phyloP scores from a whole-genome alignment of 1,140 invertebrate species.

The Pissodes strobi region DNA sequence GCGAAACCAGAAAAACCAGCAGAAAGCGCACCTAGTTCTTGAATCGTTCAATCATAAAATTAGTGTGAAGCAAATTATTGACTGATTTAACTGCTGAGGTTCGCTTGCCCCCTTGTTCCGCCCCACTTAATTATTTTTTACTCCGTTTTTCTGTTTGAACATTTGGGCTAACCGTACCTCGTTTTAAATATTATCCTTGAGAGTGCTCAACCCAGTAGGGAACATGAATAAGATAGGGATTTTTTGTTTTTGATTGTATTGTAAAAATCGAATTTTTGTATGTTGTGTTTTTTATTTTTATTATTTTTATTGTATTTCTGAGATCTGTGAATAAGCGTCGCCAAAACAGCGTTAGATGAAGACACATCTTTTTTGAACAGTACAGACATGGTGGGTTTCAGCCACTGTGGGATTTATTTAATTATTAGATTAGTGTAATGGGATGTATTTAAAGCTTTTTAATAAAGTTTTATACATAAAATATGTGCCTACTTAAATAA shows the following conservation, averaged over 20 bases:
- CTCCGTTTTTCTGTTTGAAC: slow-evolving; percentile 30
- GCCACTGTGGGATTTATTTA: slow-evolving; percentile 28
- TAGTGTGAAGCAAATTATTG: slow-evolving; percentile 31
- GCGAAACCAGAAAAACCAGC: slow-evolving; percentile 43
- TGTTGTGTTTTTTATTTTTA: slow-evolving; percentile 40
- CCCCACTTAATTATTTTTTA: slow-evolving; percentile 43
- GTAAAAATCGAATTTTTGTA: slow-evolving; percentile 40
- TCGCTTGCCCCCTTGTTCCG: slow-evolving; percentile 50
- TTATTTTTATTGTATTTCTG: slow-evolving; percentile 29
- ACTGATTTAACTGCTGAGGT: slow-evolving; percentile 43
- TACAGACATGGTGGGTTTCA: slow-evolving; percentile 13
- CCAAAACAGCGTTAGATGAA: slow-evolving; percentile 14
- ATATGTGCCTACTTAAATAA: too few species aligned
- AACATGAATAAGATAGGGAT: slow-evolving; percentile 19
- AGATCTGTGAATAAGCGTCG: slow-evolving; percentile 23
- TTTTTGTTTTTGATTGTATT: slow-evolving; percentile 37
- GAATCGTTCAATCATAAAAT: slow-evolving; percentile 24
- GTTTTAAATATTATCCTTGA: slow-evolving; percentile 3
- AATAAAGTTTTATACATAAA: slow-evolving; percentile 53
- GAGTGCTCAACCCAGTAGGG: slow-evolving; percentile 42
- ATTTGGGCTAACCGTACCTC: slow-evolving; percentile 46
- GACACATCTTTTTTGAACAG: not conserved
- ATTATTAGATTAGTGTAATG: slow-evolving; percentile 16
- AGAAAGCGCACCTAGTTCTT: slow-evolving; percentile 49
- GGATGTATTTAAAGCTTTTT: slow-evolving; percentile 49